Conservation (phyloP, 2,888 invertebrate species). For the Hipparchia semele region DNA sequence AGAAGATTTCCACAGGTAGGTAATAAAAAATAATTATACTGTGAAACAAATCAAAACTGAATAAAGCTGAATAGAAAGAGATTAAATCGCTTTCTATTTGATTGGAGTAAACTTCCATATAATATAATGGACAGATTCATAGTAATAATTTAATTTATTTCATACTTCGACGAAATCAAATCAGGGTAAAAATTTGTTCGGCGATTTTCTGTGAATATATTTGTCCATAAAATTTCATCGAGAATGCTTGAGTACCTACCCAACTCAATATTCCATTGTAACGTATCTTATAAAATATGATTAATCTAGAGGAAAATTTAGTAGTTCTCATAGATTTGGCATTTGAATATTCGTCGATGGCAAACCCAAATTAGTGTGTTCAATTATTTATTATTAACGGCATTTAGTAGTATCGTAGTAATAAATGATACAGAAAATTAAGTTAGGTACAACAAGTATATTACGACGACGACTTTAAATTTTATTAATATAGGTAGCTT, state of each 20-base stretch:
- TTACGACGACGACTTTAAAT: background rate
- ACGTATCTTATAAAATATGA: conserved; percentile 14
- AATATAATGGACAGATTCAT: conserved; percentile 7
- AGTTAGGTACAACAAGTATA: too few species aligned
- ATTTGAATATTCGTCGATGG: conserved; percentile 8
- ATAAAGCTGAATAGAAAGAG: background rate
- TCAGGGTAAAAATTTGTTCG: conserved; percentile 19
- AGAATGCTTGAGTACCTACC: conserved; percentile 20
- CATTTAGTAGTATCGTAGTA: background rate
- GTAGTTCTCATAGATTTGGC: conserved; percentile 9
- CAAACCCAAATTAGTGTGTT: background rate
- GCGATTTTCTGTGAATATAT: conserved; percentile 15
- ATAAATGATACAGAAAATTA: background rate
- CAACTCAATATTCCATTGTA: conserved; percentile 27
- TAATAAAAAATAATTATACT: background rate
- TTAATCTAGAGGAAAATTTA: conserved; percentile 12
- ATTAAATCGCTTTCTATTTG: background rate
- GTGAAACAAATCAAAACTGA: background rate
- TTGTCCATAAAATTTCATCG: conserved; percentile 18
- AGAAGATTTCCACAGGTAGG: background rate
- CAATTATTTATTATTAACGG: background rate
- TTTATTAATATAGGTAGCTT: too few species aligned
- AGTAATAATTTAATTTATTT: conserved; percentile 17
- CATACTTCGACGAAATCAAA: conserved; percentile 16
- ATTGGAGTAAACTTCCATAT: background rate